Evolutionary conservation across 2,113 vertebrate genomes (phyloP).

Genomic region (Arothron firmamentum): DNA sequence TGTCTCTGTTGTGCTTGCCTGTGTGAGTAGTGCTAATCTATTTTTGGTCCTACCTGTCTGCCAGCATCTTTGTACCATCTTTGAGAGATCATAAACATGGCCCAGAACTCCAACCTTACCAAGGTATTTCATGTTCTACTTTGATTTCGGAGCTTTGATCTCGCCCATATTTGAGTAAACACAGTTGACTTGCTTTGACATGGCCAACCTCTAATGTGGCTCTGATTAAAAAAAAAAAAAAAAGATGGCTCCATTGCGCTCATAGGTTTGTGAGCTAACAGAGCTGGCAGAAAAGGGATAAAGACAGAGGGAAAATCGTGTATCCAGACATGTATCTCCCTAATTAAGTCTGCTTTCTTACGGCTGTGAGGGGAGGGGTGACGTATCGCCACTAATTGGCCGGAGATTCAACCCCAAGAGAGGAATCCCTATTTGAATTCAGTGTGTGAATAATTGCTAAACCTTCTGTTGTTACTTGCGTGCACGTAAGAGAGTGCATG

Average conservation of each 20-base stretch:
- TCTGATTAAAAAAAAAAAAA: conserved; percentile 56
- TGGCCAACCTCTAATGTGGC: conserved; percentile 41
- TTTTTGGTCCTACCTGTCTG: conserved; percentile 21
- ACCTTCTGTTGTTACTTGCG: background rate
- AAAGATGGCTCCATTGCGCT: conserved; percentile 37
- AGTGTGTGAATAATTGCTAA: background rate
- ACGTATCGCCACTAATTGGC: conserved; percentile 56
- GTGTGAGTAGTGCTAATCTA: conserved; percentile 13
- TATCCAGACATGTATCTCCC: conserved; percentile 6
- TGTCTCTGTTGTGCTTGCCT: conserved; percentile 17
- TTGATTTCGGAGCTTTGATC: conserved; percentile 21
- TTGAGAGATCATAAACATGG: background rate
- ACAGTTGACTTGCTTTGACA: conserved; percentile 39
- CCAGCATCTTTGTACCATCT: too few species aligned
- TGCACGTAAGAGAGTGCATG: background rate
- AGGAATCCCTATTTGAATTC: conserved; percentile 14
- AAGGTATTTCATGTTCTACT: background rate
- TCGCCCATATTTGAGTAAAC: conserved; percentile 25
- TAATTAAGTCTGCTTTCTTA: conserved; percentile 2
- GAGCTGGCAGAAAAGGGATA: conserved; percentile 46
- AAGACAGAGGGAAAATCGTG: conserved; percentile 41
- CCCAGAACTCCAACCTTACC: conserved; percentile 1
- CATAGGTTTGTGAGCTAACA: conserved; percentile 31
- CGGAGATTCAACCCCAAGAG: conserved; percentile 33
- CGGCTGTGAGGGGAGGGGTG: conserved; percentile 12